phyloP scores from a whole-genome alignment of 1,140 invertebrate genomes.

The Drosophila prosaltans region DNA sequence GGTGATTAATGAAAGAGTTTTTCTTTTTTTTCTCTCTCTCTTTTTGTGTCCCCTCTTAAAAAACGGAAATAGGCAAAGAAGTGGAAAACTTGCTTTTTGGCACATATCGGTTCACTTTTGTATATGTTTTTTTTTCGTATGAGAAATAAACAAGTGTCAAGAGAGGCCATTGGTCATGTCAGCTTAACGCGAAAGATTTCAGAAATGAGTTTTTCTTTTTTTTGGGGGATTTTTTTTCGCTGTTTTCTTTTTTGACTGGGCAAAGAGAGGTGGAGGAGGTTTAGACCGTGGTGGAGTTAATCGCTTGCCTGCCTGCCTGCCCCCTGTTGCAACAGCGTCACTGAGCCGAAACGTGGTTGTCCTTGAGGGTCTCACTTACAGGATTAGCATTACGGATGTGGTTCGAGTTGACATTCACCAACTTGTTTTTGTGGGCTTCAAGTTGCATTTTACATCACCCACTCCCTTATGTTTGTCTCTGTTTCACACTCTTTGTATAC shows the following conservation, averaged over 20 bases:
- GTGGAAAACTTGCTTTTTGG: slow-evolving; percentile 17
- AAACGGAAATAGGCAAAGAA: slow-evolving; percentile 34
- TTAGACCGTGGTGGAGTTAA: slow-evolving; percentile 65
- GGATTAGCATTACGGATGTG: slow-evolving; percentile 55
- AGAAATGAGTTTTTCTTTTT: background rate
- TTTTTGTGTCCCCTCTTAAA: slow-evolving; percentile 30
- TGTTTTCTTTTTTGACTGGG: background rate
- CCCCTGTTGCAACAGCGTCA: slow-evolving; percentile 8
- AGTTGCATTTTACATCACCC: slow-evolving; percentile 35
- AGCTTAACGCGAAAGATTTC: slow-evolving; percentile 56
- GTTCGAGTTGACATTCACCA: slow-evolving; percentile 40
- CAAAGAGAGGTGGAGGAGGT: slow-evolving; percentile 10
- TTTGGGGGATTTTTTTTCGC: background rate
- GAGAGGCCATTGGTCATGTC: slow-evolving; percentile 72
- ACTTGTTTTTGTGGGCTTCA: slow-evolving; percentile 35
- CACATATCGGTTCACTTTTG: slow-evolving; percentile 28
- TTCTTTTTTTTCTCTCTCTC: too few species aligned
- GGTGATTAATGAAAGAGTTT: slow-evolving; percentile 71
- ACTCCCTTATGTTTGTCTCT: background rate
- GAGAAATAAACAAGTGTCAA: slow-evolving; percentile 73
- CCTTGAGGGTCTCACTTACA: slow-evolving; percentile 53
- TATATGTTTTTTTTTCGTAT: slow-evolving; percentile 50
- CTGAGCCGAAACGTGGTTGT: slow-evolving; percentile 31
- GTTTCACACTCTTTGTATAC: slow-evolving; percentile 34
- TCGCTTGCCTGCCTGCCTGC: slow-evolving; percentile 30